Percentiles rank a stretch among this genome's conserved stretches.
Evolutionary conservation across 2,888 invertebrate species (phyloP).

Genomic region (Cartodere bifasciata): DNA sequence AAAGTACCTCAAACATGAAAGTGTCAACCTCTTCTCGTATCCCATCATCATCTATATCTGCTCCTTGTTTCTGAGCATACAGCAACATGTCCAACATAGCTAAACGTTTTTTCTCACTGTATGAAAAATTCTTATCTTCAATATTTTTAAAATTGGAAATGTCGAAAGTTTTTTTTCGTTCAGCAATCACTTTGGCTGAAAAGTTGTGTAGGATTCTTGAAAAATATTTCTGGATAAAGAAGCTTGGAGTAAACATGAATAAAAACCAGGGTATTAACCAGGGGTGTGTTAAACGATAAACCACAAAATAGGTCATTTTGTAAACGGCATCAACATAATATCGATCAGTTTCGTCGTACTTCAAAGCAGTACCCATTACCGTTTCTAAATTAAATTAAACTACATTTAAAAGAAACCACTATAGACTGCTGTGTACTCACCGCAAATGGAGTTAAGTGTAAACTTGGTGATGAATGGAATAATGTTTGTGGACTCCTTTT

Average conservation of each 20-base stretch:
- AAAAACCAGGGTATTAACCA: constrained; percentile 7
- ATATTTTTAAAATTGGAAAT: too few relatives aligned
- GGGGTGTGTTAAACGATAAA: constrained; percentile 7
- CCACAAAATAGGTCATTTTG: constrained; percentile 6
- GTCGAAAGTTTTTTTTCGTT: not conserved
- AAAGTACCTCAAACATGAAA: constrained; percentile 22
- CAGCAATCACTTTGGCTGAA: constrained; percentile 12
- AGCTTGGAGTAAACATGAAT: constrained; percentile 9
- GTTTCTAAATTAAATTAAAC: constrained; percentile 11
- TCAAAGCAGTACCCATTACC: constrained; percentile 14
- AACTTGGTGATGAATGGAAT: constrained; percentile 10
- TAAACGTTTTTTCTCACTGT: too few relatives aligned
- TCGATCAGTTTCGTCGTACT: constrained; percentile 13
- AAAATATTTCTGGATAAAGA: constrained; percentile 14
- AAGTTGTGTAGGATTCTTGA: constrained; percentile 14
- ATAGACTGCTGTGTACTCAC: too few relatives aligned
- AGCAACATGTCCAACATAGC: constrained; percentile 23
- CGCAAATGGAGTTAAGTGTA: constrained; percentile 6
- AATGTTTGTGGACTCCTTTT: constrained; percentile 8
- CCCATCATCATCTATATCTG: constrained; percentile 18
- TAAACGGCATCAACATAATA: constrained; percentile 18
- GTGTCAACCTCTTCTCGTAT: constrained; percentile 13
- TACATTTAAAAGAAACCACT: not conserved
- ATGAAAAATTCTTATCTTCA: too few relatives aligned
- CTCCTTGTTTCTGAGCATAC: constrained; percentile 17